Percentiles rank a stretch among this genome's conserved stretches.
phyloP scores from a whole-genome alignment of 92 coral and sea anemone species.

The Phenganax stokvisi region DNA sequence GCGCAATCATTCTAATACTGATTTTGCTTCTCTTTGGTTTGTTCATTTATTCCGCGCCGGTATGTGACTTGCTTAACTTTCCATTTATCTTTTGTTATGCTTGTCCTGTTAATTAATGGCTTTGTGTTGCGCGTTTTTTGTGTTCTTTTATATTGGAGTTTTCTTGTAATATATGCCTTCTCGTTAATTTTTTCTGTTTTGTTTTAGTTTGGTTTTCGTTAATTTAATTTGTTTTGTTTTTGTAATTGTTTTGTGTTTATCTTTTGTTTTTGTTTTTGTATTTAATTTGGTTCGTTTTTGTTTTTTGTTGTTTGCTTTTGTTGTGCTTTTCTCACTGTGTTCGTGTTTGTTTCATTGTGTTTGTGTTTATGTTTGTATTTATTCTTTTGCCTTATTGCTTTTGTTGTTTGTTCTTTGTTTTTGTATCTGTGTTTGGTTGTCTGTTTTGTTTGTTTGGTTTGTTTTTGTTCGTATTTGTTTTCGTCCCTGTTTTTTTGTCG shows the following conservation, averaged over 20 bases:
- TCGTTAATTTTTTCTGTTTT: background rate
- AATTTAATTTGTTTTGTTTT: too few relatives aligned
- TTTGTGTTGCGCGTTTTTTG: background rate
- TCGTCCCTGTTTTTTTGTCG: too few relatives aligned
- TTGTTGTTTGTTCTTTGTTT: too few relatives aligned
- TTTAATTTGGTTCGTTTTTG: background rate
- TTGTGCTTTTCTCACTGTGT: too few relatives aligned
- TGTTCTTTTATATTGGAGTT: background rate
- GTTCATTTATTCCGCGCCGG: conserved; percentile 14
- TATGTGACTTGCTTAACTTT: background rate
- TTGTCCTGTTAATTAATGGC: background rate
- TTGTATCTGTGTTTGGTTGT: too few relatives aligned
- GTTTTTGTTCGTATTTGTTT: too few relatives aligned
- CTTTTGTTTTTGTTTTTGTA: background rate
- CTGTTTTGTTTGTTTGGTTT: too few relatives aligned
- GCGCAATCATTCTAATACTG: background rate
- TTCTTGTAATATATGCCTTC: background rate
- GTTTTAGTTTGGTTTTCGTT: too few relatives aligned
- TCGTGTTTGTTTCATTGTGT: too few relatives aligned
- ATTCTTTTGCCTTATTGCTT: too few relatives aligned
- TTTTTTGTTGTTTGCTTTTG: background rate
- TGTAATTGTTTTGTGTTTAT: background rate
- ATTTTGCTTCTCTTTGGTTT: background rate
- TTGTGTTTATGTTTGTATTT: too few relatives aligned
- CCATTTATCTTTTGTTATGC: background rate